Conservation (phyloP, 2,888 invertebrate species). For the Heliconius ismenius region DNA sequence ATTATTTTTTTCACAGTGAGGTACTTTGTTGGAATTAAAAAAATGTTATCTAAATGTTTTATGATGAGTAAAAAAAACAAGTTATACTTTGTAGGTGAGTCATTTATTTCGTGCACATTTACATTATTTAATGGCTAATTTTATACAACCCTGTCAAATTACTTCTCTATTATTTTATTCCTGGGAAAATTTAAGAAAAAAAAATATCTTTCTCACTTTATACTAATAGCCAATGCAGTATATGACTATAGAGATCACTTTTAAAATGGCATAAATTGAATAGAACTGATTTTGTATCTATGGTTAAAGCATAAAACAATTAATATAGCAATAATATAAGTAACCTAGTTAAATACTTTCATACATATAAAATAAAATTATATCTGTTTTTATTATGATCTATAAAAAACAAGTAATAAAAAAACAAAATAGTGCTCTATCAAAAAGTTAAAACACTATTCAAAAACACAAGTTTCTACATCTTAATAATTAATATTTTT, state of each 20-base stretch:
- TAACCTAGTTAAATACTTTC: not conserved
- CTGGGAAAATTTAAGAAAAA: slow-evolving; percentile 37
- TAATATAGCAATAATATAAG: not conserved
- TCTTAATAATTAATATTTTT: not conserved
- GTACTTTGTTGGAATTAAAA: not conserved
- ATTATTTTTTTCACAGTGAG: not conserved
- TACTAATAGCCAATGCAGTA: slow-evolving; percentile 24
- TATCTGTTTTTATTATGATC: too few species aligned
- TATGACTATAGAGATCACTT: slow-evolving; percentile 35
- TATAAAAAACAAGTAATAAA: not conserved
- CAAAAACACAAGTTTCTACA: not conserved
- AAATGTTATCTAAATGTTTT: not conserved
- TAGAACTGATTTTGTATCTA: not conserved
- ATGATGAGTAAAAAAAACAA: slow-evolving; percentile 29
- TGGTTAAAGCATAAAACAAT: slow-evolving; percentile 2
- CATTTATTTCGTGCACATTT: slow-evolving; percentile 69
- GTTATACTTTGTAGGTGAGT: slow-evolving; percentile 52
- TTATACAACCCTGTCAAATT: slow-evolving; percentile 68
- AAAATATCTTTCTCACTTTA: slow-evolving; percentile 18
- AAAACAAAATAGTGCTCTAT: not conserved
- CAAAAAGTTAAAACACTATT: not conserved
- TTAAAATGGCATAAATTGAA: slow-evolving; percentile 29
- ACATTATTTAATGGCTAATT: slow-evolving; percentile 50
- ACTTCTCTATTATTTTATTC: slow-evolving; percentile 30
- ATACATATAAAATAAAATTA: not conserved